Base-by-base conservation (phyloP, 2,113 vertebrate genomes). In the Perognathus longimembris region DNA sequence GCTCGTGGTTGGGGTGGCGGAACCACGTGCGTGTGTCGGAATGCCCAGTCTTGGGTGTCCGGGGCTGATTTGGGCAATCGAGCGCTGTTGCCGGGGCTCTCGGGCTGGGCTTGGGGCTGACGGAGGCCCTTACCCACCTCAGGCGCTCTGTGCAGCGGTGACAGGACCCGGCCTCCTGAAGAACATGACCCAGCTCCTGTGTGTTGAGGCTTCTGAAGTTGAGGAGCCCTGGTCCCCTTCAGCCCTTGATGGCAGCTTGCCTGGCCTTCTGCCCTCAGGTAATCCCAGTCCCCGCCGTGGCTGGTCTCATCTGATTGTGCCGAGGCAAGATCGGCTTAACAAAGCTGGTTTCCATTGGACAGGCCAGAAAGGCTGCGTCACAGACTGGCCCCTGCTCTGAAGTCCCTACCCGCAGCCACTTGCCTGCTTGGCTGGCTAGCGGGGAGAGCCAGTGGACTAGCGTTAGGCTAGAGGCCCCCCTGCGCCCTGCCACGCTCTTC, bases 171-270 rank as follows among this genome's bases (percentile, higher is more conserved):
- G 98, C 66, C 97, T 99, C 64, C 97, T 99, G 85, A 99, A 99
- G 97, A 99, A 98, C 0, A 97, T 99, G 97, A 98, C 99, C 91
- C 98, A 99, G 96, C 98, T 99, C 84, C 99, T 99, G 97, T 98
- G 95, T 0, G 98, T 99, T 0, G 98, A 96, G 30, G 30, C 98
- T 66, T 59, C 94, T 0, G 99, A 99, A 89, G 97, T 97, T 0
- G 96, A 97, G 64, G 85, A 63, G 0, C 20, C 90, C 67, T 96
- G 95, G 92, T 94, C 95, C 15, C 93, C 94, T 7, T 76, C 85
- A 40, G 61, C 90, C 61, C 38, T 90, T 0, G 69, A 96, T 70
- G 94, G 97, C 66, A 93, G 78, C 85, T 77, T 88, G 54, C 78
- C 94, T 57, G 57, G 93, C 71, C 66, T 96, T 57, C 59, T 91